Evolutionary conservation across 1,140 invertebrate genomes (phyloP).

Genomic region (Polypedilum vanderplanki): DNA sequence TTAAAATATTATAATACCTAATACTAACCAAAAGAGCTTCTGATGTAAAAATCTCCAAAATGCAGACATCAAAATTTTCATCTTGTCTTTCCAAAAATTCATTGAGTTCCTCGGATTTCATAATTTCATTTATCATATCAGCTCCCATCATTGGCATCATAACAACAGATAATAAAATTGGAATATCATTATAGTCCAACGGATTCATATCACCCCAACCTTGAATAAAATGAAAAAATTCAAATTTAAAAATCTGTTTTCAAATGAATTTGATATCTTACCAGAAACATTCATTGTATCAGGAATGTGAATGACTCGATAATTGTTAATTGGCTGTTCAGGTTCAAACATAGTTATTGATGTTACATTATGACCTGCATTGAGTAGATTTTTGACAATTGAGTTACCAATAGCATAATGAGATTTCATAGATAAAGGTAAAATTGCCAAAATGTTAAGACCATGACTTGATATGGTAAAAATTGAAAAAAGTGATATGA

Average conservation of each 20-base stretch:
- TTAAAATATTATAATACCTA: too few relatives aligned
- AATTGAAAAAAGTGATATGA: too few relatives aligned
- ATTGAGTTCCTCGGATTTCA: constrained; percentile 41
- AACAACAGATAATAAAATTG: not conserved
- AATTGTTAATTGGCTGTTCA: not conserved
- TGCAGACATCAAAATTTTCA: constrained; percentile 37
- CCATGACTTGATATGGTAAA: not conserved
- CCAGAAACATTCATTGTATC: not conserved
- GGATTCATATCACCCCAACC: not conserved
- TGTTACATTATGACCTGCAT: not conserved
- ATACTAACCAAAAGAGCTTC: not conserved
- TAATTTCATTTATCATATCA: constrained; percentile 38
- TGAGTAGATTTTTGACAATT: not conserved
- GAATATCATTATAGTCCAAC: not conserved
- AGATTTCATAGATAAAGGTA: not conserved
- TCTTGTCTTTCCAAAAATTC: constrained; percentile 38
- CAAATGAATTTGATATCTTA: too few relatives aligned
- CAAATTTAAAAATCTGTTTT: too few relatives aligned
- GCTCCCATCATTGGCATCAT: constrained; percentile 33
- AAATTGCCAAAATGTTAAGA: not conserved
- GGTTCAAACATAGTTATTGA: not conserved
- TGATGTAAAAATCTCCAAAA: constrained; percentile 43
- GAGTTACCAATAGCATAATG: not conserved
- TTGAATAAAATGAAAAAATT: too few relatives aligned
- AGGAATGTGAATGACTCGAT: not conserved